Evolutionary conservation across 2,888 invertebrate species (phyloP), one percentile per base, ranked within the genome.

Genomic region (Oxycera nigricornis): DNA sequence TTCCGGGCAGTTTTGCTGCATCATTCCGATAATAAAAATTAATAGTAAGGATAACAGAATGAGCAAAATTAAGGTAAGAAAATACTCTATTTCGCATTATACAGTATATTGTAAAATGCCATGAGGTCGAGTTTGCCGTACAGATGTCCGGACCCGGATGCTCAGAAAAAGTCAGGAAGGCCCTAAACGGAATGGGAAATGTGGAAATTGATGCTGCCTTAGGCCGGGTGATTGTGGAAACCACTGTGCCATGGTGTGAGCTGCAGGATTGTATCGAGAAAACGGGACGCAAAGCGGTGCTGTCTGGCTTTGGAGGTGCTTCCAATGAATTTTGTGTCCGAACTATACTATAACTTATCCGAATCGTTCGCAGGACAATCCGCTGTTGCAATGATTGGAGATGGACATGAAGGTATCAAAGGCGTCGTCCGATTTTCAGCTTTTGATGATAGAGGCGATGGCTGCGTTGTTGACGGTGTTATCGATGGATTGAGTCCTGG

Each of bases 251-350:
- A 4, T 86, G 86, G 85, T 84, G 84, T 0, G 77, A 84, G 57
- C 80, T 88, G 41, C 86, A 87, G 76, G 85, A 87, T 41, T 83
- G 81, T 78, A 87, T 88, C 26, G 88, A 88, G 78, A 79, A 80
- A 26, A 91, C 92, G 0, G 95, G 95, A 0, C 89, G 87, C 75
- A 88, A 90, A 78, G 93, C 92, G 1, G 92, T 94, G 0, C 83
- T 96, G 0, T 92, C 92, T 80, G 96, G 96, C 3, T 91, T 91
- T 83, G 94, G 94, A 76, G 91, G 92, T 86, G n/a, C n/a, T n/a
- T n/a, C n/a, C n/a, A n/a, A n/a, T n/a, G n/a, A n/a, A n/a, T n/a
- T n/a, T 35, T 17, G 35, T 1, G 7, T 30, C 39, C n/a, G 28
- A 59, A 3, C 3, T 2, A 22, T 2, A 4, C 3, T 55, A 22